These are phyloP conservation scores for Andrena minutula DNA, from an alignment of 2,888 invertebrate genomes.

Conservation along the genomic window DNA sequence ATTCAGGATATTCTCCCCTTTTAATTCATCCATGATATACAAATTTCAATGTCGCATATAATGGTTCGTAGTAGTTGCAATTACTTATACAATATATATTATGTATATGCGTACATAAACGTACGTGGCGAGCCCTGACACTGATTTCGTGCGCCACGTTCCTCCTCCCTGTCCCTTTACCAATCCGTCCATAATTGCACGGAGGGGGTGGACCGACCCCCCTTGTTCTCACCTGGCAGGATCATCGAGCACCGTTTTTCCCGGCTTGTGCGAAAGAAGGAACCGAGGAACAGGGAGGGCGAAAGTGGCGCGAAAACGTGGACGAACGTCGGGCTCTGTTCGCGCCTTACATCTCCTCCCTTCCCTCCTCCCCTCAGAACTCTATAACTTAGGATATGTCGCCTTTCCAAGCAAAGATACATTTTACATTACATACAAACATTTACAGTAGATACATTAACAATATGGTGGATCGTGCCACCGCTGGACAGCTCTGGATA, in stretches of 20 bases:
- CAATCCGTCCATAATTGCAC: conserved; percentile 7
- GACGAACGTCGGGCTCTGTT: conserved; percentile 36
- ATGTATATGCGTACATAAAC: conserved; percentile 79
- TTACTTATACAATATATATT: conserved; percentile 80
- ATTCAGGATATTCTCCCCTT: conserved; percentile 80
- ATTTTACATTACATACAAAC: conserved; percentile 84
- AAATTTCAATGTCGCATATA: conserved; percentile 83
- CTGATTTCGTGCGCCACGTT: conserved; percentile 58
- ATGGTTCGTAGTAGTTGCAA: conserved; percentile 81
- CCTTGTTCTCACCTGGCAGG: background rate
- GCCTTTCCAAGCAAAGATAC: conserved; percentile 82
- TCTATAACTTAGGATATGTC: conserved; percentile 83
- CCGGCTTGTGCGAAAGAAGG: background rate
- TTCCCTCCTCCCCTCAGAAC: conserved; percentile 44
- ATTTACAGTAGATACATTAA: conserved; percentile 83
- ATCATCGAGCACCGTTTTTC: background rate
- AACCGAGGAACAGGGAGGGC: conserved; percentile 16
- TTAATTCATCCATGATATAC: conserved; percentile 84
- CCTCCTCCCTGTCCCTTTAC: conserved; percentile 22
- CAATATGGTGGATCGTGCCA: conserved; percentile 68
- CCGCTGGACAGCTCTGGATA: conserved; percentile 59
- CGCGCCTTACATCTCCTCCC: conserved; percentile 48
- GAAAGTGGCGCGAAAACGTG: conserved; percentile 34
- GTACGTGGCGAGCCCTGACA: conserved; percentile 76
- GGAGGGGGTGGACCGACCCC: background rate